Conservation (phyloP, 2,113 vertebrate species). For the Epinephelus fuscoguttatus region DNA sequence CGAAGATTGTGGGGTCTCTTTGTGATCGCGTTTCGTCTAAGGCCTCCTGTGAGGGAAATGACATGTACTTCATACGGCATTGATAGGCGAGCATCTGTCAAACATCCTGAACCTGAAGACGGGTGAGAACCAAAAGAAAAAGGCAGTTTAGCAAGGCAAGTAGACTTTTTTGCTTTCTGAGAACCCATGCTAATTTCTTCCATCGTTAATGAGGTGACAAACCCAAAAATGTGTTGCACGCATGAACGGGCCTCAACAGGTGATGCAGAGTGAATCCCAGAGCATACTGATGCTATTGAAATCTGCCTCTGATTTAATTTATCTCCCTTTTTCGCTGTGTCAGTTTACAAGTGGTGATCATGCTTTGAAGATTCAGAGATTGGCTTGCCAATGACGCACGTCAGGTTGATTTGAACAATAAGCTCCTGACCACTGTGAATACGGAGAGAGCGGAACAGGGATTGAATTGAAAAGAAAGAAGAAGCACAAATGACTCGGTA, state of each 20-base stretch:
- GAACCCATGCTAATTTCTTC: constrained; percentile 50
- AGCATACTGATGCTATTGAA: constrained; percentile 1
- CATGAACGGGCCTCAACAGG: constrained; percentile 16
- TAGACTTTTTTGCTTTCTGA: constrained; percentile 15
- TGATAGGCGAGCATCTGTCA: constrained; percentile 54
- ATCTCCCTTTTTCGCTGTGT: not conserved
- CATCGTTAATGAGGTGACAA: constrained; percentile 21
- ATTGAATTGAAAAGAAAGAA: not conserved
- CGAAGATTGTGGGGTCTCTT: constrained; percentile 64
- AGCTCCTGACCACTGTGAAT: not conserved
- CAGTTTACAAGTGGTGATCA: not conserved
- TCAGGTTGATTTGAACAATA: constrained; percentile 9
- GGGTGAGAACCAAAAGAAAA: constrained; percentile 32
- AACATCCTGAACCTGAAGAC: constrained; percentile 11
- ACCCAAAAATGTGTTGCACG: not conserved
- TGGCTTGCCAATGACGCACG: not conserved
- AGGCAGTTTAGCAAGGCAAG: constrained; percentile 55
- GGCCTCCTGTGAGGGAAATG: constrained; percentile 62
- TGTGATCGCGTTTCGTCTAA: constrained; percentile 58
- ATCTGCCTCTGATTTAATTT: constrained; percentile 13
- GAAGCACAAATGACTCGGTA: constrained; percentile 5
- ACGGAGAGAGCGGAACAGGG: not conserved
- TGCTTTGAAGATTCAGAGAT: constrained; percentile 16
- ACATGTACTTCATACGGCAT: constrained; percentile 59
- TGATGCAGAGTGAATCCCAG: constrained; percentile 23